Evolutionary conservation across 2,888 invertebrate species (phyloP).

Genomic region (Apamea monoglypha): DNA sequence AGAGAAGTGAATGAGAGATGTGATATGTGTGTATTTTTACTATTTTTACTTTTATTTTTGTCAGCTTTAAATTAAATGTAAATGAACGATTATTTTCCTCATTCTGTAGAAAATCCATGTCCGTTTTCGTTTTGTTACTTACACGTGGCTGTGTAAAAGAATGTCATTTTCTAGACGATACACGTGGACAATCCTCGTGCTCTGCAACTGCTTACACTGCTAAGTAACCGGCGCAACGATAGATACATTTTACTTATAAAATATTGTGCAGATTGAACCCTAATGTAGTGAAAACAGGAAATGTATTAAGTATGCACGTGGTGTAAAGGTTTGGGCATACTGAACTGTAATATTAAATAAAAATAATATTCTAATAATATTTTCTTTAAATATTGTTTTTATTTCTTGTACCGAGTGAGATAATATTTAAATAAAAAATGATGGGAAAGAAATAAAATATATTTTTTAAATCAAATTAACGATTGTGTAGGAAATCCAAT

Average conservation of each 20-base stretch:
- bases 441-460: no score
- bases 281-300: conserved; percentile 58
- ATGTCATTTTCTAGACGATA: conserved; percentile 9
- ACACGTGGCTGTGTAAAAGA: conserved; percentile 20
- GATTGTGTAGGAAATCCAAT: no score
- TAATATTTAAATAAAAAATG: no score
- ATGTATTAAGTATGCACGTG: conserved; percentile 59
- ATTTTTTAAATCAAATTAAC: no score
- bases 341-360: neutral
- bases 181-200: conserved; percentile 31
- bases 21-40: neutral
- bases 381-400: no score
- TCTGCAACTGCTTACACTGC: conserved; percentile 13
- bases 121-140: neutral
- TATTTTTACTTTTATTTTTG: neutral
- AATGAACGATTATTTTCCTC: neutral
- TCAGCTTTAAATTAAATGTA: neutral
- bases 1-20: no score
- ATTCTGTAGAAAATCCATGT: neutral
- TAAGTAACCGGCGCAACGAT: conserved; percentile 20
- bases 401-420: no score
- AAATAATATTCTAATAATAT: neutral
- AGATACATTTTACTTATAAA: conserved; percentile 47
- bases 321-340: conserved; percentile 34
- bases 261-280: conserved; percentile 40